Evolutionary conservation across 2,113 vertebrate species (phyloP).

Genomic region (Salvelinus namaycush): DNA sequence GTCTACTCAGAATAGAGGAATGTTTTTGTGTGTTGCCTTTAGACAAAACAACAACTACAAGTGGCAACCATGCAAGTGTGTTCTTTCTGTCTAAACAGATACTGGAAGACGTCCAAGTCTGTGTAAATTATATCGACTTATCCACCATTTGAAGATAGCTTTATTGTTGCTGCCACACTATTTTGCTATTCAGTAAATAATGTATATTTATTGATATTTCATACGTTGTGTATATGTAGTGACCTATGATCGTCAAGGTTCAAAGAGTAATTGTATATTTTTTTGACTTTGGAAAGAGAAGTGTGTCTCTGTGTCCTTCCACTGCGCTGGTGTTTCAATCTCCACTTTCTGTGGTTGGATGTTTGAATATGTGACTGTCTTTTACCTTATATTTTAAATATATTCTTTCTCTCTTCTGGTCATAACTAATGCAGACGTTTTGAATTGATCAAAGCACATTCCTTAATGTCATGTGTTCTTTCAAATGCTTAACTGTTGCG

Average conservation of each 20-base stretch:
- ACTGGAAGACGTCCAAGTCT: slow-evolving; percentile 24
- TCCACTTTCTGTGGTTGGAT: slow-evolving; percentile 56
- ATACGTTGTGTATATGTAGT: slow-evolving; percentile 63
- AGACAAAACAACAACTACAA: neutral
- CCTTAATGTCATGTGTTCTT: slow-evolving; percentile 60
- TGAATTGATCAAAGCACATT: slow-evolving; percentile 77
- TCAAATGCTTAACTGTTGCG: slow-evolving; percentile 64
- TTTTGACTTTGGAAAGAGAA: slow-evolving; percentile 50
- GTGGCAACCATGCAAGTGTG: slow-evolving; percentile 14
- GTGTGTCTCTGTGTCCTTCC: slow-evolving; percentile 43
- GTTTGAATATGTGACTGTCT: slow-evolving; percentile 51
- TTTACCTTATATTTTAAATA: slow-evolving; percentile 50
- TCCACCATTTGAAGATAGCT: slow-evolving; percentile 51
- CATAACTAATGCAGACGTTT: slow-evolving; percentile 39
- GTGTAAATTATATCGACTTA: slow-evolving; percentile 23
- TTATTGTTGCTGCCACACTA: slow-evolving; percentile 52
- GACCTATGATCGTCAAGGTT: slow-evolving; percentile 54
- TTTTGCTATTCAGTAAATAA: slow-evolving; percentile 59
- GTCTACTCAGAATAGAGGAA: slow-evolving; percentile 3
- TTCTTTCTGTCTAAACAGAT: slow-evolving; percentile 21
- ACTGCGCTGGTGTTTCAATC: slow-evolving; percentile 49
- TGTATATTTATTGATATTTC: slow-evolving; percentile 66
- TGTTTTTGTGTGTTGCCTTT: slow-evolving; percentile 10
- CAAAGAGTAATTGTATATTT: slow-evolving; percentile 58
- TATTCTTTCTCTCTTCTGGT: slow-evolving; percentile 9